Conservation (phyloP, 2,797 vertebrate species). For the Tamandua tetradactyla region DNA sequence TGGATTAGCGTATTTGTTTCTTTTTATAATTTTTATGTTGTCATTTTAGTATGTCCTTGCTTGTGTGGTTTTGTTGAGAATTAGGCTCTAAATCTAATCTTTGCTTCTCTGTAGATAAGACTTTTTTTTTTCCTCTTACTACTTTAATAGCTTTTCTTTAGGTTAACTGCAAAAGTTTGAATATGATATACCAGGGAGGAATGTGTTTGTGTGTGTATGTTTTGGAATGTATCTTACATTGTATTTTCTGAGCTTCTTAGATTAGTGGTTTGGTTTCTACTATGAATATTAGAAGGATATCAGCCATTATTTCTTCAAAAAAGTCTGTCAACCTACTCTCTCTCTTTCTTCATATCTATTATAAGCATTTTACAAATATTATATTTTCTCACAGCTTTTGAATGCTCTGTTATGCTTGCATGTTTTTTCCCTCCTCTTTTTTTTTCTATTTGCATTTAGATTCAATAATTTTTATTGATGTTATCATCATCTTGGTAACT, state of each 20-base stretch:
- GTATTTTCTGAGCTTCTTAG: neutral
- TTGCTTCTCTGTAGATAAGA: neutral
- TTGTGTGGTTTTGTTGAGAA: neutral
- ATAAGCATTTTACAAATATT: neutral
- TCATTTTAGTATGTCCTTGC: neutral
- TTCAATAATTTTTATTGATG: neutral
- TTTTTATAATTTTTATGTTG: too few species aligned
- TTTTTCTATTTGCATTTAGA: neutral
- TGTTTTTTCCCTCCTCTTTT: neutral
- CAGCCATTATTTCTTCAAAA: neutral
- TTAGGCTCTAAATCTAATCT: neutral
- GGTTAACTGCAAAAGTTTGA: neutral
- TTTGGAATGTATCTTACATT: neutral
- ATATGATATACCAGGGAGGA: neutral
- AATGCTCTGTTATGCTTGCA: neutral
- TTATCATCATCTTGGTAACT: neutral
- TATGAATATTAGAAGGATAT: neutral
- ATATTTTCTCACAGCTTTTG: neutral
- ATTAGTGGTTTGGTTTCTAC: neutral
- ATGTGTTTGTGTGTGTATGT: neutral
- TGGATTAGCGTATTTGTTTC: too few species aligned
- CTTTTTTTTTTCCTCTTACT: neutral
- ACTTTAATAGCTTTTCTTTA: neutral
- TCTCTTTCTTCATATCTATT: neutral
- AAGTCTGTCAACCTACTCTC: neutral